These are phyloP conservation scores for Callithrix jacchus DNA, from an alignment of 2,113 vertebrate genomes.

Conservation along the genomic window DNA sequence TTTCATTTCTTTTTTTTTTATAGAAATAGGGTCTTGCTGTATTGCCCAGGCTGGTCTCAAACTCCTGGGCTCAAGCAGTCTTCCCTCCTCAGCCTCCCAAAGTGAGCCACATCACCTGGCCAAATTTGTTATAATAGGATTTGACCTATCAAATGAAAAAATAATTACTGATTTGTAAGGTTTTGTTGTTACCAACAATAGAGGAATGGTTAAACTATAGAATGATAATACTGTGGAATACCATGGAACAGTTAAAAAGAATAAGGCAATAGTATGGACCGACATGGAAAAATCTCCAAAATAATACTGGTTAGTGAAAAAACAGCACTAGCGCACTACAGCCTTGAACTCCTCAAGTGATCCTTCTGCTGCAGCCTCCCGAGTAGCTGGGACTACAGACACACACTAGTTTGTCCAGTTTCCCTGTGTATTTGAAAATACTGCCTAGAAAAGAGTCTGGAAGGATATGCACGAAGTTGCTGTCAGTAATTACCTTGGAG, in stretches of 20 bases:
- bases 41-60: no score
- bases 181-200: not conserved
- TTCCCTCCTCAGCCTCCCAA: no score
- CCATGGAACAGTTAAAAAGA: slow-evolving; percentile 4
- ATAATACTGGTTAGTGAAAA: not conserved
- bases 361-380: not conserved
- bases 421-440: not conserved
- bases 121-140: slow-evolving; percentile 36
- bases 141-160: slow-evolving; percentile 40
- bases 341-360: not conserved
- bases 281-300: not conserved
- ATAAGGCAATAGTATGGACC: not conserved
- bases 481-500: not conserved
- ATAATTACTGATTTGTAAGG: not conserved
- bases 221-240: not conserved
- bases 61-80: no score
- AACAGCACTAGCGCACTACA: not conserved
- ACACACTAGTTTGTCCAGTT: not conserved
- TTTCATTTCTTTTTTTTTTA: no score
- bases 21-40: no score
- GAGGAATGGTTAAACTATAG: not conserved
- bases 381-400: not conserved
- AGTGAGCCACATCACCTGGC: no score
- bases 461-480: not conserved
- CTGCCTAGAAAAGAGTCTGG: not conserved